Conservation (phyloP, 2,888 invertebrate genomes). For the Coremacera marginata region DNA sequence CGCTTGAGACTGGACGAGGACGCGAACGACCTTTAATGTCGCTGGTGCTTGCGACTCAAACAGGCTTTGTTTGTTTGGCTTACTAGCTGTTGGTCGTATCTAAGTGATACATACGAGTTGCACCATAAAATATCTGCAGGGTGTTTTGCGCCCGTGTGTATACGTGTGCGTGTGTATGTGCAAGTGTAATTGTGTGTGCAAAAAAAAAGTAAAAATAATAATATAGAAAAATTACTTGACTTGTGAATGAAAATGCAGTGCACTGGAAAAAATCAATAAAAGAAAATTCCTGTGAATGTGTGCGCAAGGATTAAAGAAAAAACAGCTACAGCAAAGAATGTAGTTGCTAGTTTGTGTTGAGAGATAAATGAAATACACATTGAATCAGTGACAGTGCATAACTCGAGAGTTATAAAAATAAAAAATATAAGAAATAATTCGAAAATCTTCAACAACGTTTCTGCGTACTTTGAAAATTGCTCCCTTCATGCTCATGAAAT, state of each 20-base stretch:
- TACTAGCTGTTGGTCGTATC: not conserved
- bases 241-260: conserved; percentile 39
- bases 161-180: not conserved
- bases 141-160: not conserved
- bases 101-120: not conserved
- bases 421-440: no score
- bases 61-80: not conserved
- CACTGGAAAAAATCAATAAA: conserved; percentile 34
- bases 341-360: not conserved
- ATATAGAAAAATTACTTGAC: not conserved
- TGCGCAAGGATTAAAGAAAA: not conserved
- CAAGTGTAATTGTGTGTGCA: not conserved
- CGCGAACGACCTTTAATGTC: not conserved
- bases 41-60: not conserved
- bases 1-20: not conserved
- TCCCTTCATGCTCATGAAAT: not conserved
- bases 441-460: no score
- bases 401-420: no score
- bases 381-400: not conserved
- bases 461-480: no score
- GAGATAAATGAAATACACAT: not conserved
- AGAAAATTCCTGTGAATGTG: not conserved
- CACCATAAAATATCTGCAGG: not conserved
- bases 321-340: not conserved
- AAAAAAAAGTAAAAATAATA: not conserved